Evolutionary conservation across 2,888 invertebrate genomes (phyloP), one percentile per base, ranked within the genome.

Genomic region (Amiota mariae): DNA sequence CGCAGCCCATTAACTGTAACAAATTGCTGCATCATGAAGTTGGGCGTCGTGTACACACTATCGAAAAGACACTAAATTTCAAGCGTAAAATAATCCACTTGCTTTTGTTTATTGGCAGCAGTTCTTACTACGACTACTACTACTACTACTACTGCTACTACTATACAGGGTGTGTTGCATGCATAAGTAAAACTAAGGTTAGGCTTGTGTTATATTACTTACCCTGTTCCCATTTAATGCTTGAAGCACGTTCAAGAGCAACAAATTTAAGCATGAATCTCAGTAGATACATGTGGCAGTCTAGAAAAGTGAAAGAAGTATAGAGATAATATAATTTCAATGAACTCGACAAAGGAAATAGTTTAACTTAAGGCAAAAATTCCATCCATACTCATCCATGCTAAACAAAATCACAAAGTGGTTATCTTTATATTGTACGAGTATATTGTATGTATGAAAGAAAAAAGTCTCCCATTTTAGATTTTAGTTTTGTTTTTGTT

Each of bases 331-430:
- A 72, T 66, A 72, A 72, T 66, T 72, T 72, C 72, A 66, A 66
- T 72, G 66, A 66, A 72, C 56, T 57, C 72, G 24, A 51, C 48
- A 24, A 66, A 48, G n/a, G 15, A 54, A 68, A 77, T 72, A 76
- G 74, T 84, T 78, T 76, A 54, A 68, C 78, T 83, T 82, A 85
- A 68, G 84, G 79, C 80, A 82, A 36, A 85, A 84, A 84, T 84
- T 84, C 81, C 78, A 76, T 36, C 1, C 68, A 77, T 75, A 68
- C 70, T 72, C 73, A 64, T 15, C n/a, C 70, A 73, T 36, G 36
- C 36, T 36, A 36, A 36, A 36, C 6, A 36, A 6, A 36, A 6
- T 36, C 36, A 36, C 36, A 36, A 6, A 0, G 36, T 36, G 36
- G 36, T 36, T 36, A 36, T 36, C 36, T 36, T 36, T 36, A 36